phyloP scores from a whole-genome alignment of 1,140 invertebrate genomes.

The Philotrypesis tridentata region DNA sequence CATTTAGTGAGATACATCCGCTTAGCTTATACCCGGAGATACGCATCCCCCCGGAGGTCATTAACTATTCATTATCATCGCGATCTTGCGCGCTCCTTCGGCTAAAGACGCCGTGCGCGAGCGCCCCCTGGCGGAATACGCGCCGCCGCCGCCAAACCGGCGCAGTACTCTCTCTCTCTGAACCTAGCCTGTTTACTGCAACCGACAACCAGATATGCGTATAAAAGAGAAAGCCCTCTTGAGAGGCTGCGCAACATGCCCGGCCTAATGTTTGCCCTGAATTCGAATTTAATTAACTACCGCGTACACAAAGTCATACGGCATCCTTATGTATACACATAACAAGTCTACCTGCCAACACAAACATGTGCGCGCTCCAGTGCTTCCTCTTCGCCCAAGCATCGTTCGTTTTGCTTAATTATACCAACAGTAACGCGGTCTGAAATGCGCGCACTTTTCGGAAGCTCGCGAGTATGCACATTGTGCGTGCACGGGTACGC shows the following conservation, averaged over 20 bases:
- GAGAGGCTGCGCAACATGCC: neutral
- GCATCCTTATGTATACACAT: neutral
- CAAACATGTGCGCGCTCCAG: slow-evolving; percentile 47
- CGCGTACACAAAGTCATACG: neutral
- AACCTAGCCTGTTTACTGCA: no score
- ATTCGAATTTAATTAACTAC: slow-evolving; percentile 59
- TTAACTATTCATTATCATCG: slow-evolving; percentile 34
- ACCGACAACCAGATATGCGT: no score
- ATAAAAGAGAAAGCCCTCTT: neutral
- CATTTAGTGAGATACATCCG: neutral
- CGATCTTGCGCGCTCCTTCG: neutral
- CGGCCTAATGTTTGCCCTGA: slow-evolving; percentile 46
- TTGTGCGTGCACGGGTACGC: no score
- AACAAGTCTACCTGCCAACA: slow-evolving; percentile 11
- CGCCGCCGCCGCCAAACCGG: no score
- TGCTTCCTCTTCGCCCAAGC: neutral
- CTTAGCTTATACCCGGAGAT: neutral
- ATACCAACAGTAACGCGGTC: slow-evolving; percentile 8
- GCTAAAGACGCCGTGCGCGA: neutral
- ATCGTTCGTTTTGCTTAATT: slow-evolving; percentile 9
- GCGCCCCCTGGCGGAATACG: neutral
- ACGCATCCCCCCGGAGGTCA: slow-evolving; percentile 4
- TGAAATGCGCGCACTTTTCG: slow-evolving; percentile 17
- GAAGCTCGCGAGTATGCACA: neutral
- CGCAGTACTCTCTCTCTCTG: neutral